Base-by-base conservation (phyloP, 1,140 invertebrate genomes). In the Phocides pigmalion region DNA sequence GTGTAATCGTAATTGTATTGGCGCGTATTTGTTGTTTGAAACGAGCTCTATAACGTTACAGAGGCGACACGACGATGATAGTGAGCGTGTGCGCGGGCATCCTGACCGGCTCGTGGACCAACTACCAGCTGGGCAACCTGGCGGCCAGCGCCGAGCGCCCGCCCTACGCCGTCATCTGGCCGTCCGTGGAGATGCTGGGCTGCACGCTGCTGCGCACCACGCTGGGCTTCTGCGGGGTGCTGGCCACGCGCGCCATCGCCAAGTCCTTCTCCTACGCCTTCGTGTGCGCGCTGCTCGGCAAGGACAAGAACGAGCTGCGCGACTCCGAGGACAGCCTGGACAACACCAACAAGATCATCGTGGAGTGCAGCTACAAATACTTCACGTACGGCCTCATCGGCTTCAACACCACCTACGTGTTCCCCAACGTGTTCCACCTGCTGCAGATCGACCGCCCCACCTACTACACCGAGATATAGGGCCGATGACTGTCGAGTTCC, bases 21-120 rank as follows among this genome's bases (percentile, higher is more conserved):
- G 79, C 63, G 51, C 16, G 44, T 28, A 17, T 8, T 32, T 41
- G 19, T 16, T 16, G 14, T 51, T 51, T 51, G n/a, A 1, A 0
- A 28, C 19, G n/a, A n/a, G n/a, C n/a, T n/a, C n/a, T n/a, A 28
- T 3, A 3, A 51, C 0, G 12, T 37, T 37, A 3, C 84, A 97
- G 97, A 81, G 96, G 96, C 19, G 97, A 98, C 84, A 97, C 97
- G 0, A 95, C 96, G 5, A 95, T 97, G 90, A 96, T 97, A 51
- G 90, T 98, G 42, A 95, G 95, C 16, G 95, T 97, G 4, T 95
- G 94, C 63, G 94, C 95, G n/a, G 97, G 97, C 35, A 92, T 97
- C 49, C 93, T 95, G 44, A 87, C 94, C 5, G 97, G 97, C n/a
- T 93, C 96, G 1, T 98, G 97, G 96, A 89, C 96, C 3, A 97